A percentile compares a stretch with the other conserved stretches of the same genome.
phyloP scores from a whole-genome alignment of 2,888 invertebrate species.

The Thymelicus sylvestris region DNA sequence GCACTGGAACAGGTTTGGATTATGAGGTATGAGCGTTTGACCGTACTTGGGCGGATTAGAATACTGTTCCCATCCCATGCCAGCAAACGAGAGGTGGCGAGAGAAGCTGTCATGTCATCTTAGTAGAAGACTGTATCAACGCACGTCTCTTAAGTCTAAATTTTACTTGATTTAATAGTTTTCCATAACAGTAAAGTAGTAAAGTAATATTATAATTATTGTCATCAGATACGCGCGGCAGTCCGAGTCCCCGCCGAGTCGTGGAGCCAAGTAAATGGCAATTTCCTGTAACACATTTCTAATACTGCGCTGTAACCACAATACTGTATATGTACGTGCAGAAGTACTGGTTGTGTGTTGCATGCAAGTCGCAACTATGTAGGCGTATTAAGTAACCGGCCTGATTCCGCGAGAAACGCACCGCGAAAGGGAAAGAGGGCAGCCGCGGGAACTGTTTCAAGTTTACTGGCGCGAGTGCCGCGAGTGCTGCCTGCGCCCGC shows the following conservation, averaged over 20 bases:
- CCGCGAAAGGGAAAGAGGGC: conserved; percentile 30
- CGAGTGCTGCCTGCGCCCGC: conserved; percentile 53
- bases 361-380: not conserved
- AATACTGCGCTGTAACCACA: not conserved
- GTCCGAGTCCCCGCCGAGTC: not conserved
- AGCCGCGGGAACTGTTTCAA: conserved; percentile 64
- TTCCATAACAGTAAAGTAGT: not conserved
- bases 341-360: not conserved
- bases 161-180: too few relatives aligned
- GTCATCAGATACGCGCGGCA: not conserved
- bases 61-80: too few relatives aligned
- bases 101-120: too few relatives aligned
- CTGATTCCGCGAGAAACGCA: conserved; percentile 16
- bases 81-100: too few relatives aligned
- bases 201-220: not conserved
- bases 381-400: conserved; percentile 27
- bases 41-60: too few relatives aligned
- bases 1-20: too few relatives aligned
- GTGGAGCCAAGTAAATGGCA: not conserved
- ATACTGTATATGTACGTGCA: too few relatives aligned
- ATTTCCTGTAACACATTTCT: conserved; percentile 8
- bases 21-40: too few relatives aligned
- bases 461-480: conserved; percentile 73
- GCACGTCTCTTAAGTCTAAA: too few relatives aligned
- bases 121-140: too few relatives aligned